These are phyloP conservation scores for Esox lucius DNA, from an alignment of 2,797 vertebrate species.

Conservation along the genomic window DNA sequence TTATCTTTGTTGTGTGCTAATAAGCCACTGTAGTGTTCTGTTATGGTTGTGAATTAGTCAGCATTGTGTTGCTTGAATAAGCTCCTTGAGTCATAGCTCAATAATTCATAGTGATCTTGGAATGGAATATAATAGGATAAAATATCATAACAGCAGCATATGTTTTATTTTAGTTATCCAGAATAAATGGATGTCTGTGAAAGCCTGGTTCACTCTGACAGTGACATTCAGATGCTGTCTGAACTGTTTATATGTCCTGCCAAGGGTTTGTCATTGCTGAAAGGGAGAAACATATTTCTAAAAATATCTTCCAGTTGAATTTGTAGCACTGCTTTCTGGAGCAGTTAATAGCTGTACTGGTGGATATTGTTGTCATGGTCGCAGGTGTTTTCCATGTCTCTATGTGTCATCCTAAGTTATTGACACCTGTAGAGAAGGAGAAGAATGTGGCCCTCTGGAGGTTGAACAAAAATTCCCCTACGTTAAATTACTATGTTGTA, in stretches of 20 bases:
- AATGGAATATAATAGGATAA: background rate
- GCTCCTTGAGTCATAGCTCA: background rate
- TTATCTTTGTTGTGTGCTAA: background rate
- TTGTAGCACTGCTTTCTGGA: constrained; percentile 38
- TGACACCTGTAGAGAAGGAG: no score
- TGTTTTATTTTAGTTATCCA: background rate
- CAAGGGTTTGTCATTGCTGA: background rate
- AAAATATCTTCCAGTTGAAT: constrained; percentile 15
- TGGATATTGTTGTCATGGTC: background rate
- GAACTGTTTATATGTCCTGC: background rate
- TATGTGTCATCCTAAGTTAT: no score
- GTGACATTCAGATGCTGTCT: background rate
- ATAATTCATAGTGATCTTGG: background rate
- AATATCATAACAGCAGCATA: background rate
- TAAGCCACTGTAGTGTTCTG: background rate
- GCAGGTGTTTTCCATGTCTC: constrained; percentile 9
- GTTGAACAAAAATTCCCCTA: background rate
- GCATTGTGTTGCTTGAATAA: background rate
- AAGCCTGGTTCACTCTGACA: background rate
- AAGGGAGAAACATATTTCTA: constrained; percentile 5
- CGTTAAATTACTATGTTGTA: background rate
- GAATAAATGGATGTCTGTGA: background rate
- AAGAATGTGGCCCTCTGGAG: background rate
- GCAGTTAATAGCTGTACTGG: constrained; percentile 17
- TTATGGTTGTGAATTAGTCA: background rate